Conservation (phyloP, 2,113 vertebrate genomes). For the Neomonachus schauinslandi region DNA sequence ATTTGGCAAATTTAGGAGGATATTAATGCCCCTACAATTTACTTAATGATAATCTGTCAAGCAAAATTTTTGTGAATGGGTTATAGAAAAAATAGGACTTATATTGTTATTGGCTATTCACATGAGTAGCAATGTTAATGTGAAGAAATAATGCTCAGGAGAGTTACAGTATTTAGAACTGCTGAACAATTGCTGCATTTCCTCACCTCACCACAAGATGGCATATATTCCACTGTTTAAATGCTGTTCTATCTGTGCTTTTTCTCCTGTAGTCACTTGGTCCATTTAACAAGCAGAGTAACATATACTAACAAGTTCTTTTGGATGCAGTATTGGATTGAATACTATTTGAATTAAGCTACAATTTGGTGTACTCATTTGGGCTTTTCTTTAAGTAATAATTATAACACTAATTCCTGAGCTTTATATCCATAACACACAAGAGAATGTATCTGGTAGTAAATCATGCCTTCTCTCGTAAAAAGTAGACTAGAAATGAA, state of each 20-base stretch:
- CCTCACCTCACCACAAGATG: constrained; percentile 57
- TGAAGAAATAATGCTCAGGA: not conserved
- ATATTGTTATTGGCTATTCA: not conserved
- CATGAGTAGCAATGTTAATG: not conserved
- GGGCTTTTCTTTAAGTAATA: not conserved
- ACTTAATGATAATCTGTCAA: not conserved
- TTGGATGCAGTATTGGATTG: not conserved
- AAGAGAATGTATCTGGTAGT: not conserved
- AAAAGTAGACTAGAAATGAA: not conserved
- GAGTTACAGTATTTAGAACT: not conserved
- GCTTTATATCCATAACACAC: not conserved
- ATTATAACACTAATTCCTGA: not conserved
- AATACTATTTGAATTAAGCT: constrained; percentile 4
- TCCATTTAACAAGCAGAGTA: not conserved
- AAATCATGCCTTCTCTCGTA: not conserved
- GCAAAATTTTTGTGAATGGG: not conserved
- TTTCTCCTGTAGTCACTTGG: not conserved
- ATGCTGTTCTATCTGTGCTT: not conserved
- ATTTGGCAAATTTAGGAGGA: not conserved
- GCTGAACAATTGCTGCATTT: not conserved
- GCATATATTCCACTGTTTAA: constrained; percentile 33
- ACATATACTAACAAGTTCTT: not conserved
- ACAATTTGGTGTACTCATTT: not conserved
- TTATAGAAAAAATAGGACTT: not conserved
- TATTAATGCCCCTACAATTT: not conserved